These are phyloP conservation scores for Neopipo cinnamomea DNA, from an alignment of 2,113 vertebrate species.

Conservation along the genomic window DNA sequence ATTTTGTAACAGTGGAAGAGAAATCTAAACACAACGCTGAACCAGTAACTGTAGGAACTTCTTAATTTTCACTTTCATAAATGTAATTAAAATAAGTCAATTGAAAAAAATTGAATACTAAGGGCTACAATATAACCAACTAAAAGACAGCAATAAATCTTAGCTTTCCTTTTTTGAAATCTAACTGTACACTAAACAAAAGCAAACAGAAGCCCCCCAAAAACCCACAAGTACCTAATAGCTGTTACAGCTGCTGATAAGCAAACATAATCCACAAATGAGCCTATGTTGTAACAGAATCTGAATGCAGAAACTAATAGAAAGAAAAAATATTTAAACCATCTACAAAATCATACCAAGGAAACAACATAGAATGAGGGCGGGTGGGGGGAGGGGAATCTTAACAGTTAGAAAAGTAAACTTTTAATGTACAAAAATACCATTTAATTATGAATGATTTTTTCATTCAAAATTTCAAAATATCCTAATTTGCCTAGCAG, in stretches of 20 bases:
- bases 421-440: neutral
- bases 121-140: neutral
- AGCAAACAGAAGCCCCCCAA: neutral
- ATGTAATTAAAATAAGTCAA: neutral
- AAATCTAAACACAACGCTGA: neutral
- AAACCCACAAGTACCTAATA: neutral
- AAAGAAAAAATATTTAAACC: neutral
- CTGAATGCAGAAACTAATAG: neutral
- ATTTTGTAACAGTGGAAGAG: neutral
- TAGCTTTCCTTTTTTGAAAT: neutral
- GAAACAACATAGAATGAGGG: neutral
- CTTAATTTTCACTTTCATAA: neutral
- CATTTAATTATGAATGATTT: neutral
- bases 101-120: neutral
- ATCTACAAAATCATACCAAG: neutral
- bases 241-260: neutral
- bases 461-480: neutral
- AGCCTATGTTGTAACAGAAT: neutral
- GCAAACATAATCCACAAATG: neutral
- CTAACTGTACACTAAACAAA: neutral
- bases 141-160: neutral
- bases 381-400: accelerated
- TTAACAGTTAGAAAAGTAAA: neutral
- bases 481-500: neutral
- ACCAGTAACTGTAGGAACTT: neutral